phyloP scores from a whole-genome alignment of 2,113 vertebrate species.

The Phalacrocorax pelagicus region DNA sequence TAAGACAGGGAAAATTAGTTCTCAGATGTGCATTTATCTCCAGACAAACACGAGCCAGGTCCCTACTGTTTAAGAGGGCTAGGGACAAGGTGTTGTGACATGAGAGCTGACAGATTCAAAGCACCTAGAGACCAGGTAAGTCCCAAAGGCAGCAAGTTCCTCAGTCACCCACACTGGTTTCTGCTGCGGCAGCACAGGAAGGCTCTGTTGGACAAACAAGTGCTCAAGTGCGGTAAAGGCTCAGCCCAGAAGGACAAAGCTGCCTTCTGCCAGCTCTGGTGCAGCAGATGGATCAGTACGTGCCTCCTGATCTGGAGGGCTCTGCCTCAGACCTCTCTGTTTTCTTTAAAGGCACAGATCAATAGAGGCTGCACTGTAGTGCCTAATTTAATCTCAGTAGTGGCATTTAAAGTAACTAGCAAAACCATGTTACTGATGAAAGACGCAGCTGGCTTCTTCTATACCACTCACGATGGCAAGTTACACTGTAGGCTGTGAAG shows the following conservation, averaged over 20 bases:
- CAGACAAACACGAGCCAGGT: neutral
- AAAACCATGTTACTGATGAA: neutral
- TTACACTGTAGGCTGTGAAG: neutral
- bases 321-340: neutral
- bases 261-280: neutral
- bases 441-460: neutral
- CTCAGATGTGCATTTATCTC: neutral
- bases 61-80: neutral
- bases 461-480: neutral
- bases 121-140: neutral
- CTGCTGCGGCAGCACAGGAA: neutral
- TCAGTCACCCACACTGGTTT: neutral
- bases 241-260: neutral
- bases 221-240: neutral
- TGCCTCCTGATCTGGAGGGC: neutral
- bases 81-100: neutral
- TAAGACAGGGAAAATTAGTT: neutral
- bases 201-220: neutral
- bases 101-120: neutral
- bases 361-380: neutral
- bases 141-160: neutral
- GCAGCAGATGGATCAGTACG: neutral
- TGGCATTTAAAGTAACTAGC: neutral
- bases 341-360: neutral
- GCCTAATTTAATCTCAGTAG: neutral